A percentile compares a stretch with the other conserved stretches of the same genome.
Evolutionary conservation across 2,113 vertebrate genomes (phyloP).

Genomic region (Eolophus roseicapilla): DNA sequence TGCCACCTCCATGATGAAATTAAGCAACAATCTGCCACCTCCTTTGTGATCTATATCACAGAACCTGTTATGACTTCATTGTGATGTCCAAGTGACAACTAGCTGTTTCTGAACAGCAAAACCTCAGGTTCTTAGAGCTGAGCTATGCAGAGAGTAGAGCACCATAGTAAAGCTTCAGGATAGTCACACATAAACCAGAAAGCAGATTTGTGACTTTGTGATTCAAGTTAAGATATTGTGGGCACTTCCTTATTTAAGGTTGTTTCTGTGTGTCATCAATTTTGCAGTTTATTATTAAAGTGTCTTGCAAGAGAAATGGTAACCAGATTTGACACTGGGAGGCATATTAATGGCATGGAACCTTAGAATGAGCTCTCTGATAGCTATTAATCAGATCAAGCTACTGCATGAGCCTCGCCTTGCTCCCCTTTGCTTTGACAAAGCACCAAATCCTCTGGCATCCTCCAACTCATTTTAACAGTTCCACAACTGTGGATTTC

Average conservation of each 20-base stretch:
- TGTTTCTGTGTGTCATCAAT: constrained; percentile 34
- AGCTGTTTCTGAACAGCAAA: not conserved
- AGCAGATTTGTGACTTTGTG: constrained; percentile 10
- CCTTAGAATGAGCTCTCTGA: not conserved
- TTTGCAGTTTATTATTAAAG: constrained; percentile 56
- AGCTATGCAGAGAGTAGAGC: not conserved
- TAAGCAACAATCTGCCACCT: not conserved
- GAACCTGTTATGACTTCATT: not conserved
- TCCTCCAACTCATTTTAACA: constrained; percentile 7
- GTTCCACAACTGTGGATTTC: not conserved
- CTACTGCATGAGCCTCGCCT: not conserved
- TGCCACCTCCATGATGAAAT: not conserved
- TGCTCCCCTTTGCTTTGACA: constrained; percentile 6
- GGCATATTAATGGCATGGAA: constrained; percentile 28
- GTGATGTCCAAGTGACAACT: not conserved
- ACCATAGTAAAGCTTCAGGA: not conserved
- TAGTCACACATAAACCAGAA: not conserved
- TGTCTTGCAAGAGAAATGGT: constrained; percentile 43
- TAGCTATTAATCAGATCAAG: not conserved
- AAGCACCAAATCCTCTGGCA: constrained; percentile 6
- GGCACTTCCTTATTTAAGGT: constrained; percentile 23
- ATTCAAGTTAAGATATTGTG: constrained; percentile 12
- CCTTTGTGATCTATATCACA: not conserved
- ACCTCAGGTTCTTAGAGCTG: not conserved
- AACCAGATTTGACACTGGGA: constrained; percentile 29